Conservation (phyloP, 2,797 vertebrate genomes). For the Eutrigla gurnardus region DNA sequence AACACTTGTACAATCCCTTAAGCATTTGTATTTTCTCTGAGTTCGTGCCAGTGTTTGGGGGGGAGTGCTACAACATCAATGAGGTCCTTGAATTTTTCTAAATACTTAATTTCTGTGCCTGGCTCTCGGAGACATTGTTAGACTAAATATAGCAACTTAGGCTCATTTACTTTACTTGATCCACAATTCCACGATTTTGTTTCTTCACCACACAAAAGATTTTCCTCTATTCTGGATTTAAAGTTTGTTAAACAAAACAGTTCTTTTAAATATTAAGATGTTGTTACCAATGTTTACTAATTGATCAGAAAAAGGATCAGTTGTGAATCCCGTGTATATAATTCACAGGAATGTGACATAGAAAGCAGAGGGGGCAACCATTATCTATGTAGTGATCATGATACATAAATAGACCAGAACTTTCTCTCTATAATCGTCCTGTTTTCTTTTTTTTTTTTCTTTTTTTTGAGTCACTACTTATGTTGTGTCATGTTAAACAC, state of each 20-base stretch:
- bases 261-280: neutral
- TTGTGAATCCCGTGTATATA: constrained; percentile 4
- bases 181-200: neutral
- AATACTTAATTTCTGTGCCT: neutral
- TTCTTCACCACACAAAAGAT: neutral
- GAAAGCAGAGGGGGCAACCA: constrained; percentile 92
- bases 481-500: constrained; percentile 62
- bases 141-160: neutral
- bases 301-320: neutral
- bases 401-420: constrained; percentile 72
- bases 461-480: constrained; percentile 35
- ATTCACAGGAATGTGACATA: constrained; percentile 57
- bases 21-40: constrained; percentile 12
- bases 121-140: neutral
- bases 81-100: constrained; percentile 6
- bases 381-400: constrained; percentile 88
- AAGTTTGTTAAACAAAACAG: neutral
- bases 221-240: constrained; percentile 5
- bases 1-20: neutral
- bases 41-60: neutral
- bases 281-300: neutral
- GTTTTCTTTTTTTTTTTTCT: constrained; percentile 44
- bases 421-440: constrained; percentile 76
- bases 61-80: constrained; percentile 4
- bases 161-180: neutral